Conservation (phyloP, 2,797 vertebrate genomes). For the Lepidocolaptes lacrymiger region DNA sequence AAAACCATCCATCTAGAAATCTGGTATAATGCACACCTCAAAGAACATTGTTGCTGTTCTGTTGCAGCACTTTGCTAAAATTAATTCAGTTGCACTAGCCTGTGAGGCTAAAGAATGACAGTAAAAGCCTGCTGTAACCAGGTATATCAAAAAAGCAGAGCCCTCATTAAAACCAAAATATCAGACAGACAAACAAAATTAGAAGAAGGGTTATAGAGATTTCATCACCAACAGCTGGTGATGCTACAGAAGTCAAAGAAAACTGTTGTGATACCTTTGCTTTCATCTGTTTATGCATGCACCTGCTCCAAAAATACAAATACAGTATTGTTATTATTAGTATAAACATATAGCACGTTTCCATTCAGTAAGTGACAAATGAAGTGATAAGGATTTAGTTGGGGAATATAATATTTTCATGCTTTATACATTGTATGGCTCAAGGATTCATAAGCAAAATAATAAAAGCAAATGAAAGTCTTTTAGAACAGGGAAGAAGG, state of each 20-base stretch:
- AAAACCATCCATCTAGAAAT: slow-evolving; percentile 9
- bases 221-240: not conserved
- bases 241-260: slow-evolving; percentile 19
- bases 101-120: not conserved
- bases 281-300: not conserved
- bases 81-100: slow-evolving; percentile 21
- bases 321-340: not conserved
- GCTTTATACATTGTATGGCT: not conserved
- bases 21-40: not conserved
- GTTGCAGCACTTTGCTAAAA: not conserved
- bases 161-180: not conserved
- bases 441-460: not conserved
- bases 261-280: not conserved
- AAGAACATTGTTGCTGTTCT: not conserved
- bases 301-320: not conserved
- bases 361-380: not conserved
- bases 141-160: not conserved
- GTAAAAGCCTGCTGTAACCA: not conserved
- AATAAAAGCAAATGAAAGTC: not conserved
- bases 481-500: not conserved
- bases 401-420: slow-evolving; percentile 4
- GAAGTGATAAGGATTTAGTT: slow-evolving; percentile 6
- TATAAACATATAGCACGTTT: not conserved
- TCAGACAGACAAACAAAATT: not conserved
- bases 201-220: not conserved